phyloP scores from a whole-genome alignment of 2,113 vertebrate genomes.

The Pongo abelii region DNA sequence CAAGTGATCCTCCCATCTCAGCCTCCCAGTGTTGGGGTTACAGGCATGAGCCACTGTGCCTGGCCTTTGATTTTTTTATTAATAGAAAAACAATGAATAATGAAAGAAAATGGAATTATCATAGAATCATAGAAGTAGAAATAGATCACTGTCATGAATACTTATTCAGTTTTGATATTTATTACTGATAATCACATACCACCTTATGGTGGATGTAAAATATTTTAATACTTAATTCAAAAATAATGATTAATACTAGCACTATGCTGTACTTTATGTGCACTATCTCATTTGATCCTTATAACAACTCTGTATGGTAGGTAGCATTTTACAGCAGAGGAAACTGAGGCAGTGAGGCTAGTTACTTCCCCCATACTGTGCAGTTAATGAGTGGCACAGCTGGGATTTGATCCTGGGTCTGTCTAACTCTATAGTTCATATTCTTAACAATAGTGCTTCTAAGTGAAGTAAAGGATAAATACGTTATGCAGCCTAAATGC shows the following conservation, averaged over 20 bases:
- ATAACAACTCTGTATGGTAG: neutral
- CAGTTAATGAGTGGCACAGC: neutral
- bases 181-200: constrained; percentile 26
- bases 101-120: neutral
- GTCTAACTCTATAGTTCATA: neutral
- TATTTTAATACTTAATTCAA: neutral
- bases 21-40: no score
- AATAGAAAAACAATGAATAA: neutral
- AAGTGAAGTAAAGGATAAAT: neutral
- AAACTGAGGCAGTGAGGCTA: neutral
- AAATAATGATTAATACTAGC: neutral
- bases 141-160: neutral
- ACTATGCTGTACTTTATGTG: neutral
- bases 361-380: neutral
- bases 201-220: constrained; percentile 61
- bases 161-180: neutral
- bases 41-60: no score
- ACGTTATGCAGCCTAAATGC: neutral
- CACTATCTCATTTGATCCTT: neutral
- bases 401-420: neutral
- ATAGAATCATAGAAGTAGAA: constrained; percentile 28
- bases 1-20: no score
- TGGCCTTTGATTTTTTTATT: neutral
- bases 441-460: neutral
- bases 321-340: neutral